phyloP scores from a whole-genome alignment of 1,140 invertebrate species.

The Campodea augens region DNA sequence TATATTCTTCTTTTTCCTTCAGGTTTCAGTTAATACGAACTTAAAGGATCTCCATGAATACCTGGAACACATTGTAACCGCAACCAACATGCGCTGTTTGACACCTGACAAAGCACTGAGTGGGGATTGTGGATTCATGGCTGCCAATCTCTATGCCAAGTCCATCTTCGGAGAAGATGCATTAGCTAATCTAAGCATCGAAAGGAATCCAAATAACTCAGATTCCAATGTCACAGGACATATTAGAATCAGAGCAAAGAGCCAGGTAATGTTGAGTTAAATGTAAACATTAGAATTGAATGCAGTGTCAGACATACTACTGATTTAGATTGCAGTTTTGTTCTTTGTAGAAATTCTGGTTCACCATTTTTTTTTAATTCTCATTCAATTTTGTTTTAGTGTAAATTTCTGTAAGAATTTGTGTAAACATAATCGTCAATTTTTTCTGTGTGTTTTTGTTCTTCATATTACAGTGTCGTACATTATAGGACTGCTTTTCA shows the following conservation, averaged over 20 bases:
- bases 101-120: constrained; percentile 87
- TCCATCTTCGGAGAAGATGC: constrained; percentile 99
- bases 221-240: constrained; percentile 83
- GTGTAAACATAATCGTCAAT: not conserved
- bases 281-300: constrained; percentile 1
- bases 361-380: not conserved
- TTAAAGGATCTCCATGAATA: constrained; percentile 86
- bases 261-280: constrained; percentile 43
- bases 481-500: no score
- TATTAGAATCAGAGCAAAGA: constrained; percentile 93
- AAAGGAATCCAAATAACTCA: constrained; percentile 75
- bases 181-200: constrained; percentile 93
- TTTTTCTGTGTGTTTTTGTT: no score
- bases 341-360: not conserved
- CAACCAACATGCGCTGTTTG: constrained; percentile 97
- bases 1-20: constrained; percentile 13
- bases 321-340: not conserved
- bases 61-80: constrained; percentile 74
- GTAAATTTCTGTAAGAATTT: not conserved
- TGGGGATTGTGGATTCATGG: constrained; percentile 97
- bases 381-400: not conserved
- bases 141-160: constrained; percentile 95
- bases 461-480: no score
- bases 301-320: not conserved
- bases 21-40: constrained; percentile 86